Base-by-base conservation (phyloP, 2,888 invertebrate species). In the Ceramica pisi region DNA sequence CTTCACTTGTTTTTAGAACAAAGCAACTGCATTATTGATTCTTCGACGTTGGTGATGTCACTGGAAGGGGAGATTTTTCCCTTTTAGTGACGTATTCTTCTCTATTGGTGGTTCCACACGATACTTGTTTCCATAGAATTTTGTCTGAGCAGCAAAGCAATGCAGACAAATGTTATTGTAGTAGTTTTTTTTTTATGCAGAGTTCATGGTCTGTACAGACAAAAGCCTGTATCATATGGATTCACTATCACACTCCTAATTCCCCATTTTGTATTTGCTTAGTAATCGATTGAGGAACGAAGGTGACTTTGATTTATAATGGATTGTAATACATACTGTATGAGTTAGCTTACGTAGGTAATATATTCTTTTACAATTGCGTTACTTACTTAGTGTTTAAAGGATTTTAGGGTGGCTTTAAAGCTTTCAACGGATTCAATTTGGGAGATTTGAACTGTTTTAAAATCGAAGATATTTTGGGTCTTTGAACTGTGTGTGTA, bases 1-100 rank as follows among this genome's bases (percentile, higher is more conserved):
- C 71, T 75, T 74, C 55, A 67, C 57, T 73, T 59, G 56, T 76
- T 76, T 70, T 14, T 65, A 46, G 59, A 73, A 82, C 63, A 69
- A 77, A 81, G 35, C 57, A 35, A 69, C n/a, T 70, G 55, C 55
- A 51, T 59, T 70, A 71, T 77, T 68, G 44, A 44, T 41, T 31
- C 61, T 51, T 67, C 44, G 16, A 19, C n/a, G 53, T 60, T 48
- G 35, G 38, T 59, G 50, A 64, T 41, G 23, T 56, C 67, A 57
- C 57, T 80, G 46, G 23, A 74, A 51, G 21, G n/a, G 48, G 2
- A 48, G n/a, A 31, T 31, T 31, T 31, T 31, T 31, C 31, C 5
- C 31, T 31, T 4, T 31, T 31, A 31, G 4, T 0, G 2, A 31
- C 6, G 4, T 31, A 31, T 6, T 31, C 31, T 5, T 6, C 31